These are phyloP conservation scores for Sarcophilus harrisii DNA, from an alignment of 2,797 vertebrate genomes.

Conservation along the genomic window DNA sequence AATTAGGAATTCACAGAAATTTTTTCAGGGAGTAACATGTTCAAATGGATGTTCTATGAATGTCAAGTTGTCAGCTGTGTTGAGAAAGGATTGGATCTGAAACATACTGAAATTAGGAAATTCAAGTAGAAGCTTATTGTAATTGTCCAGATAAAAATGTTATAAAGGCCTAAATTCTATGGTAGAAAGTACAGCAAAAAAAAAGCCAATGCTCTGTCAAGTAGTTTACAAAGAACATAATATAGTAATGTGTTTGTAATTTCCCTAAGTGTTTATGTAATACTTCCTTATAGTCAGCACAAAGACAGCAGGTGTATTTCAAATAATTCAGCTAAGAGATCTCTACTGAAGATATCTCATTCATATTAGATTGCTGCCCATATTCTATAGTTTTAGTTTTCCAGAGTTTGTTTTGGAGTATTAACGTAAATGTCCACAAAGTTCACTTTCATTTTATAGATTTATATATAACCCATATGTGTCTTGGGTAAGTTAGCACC, in stretches of 20 bases:
- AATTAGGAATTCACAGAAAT: neutral
- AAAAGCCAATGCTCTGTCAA: neutral
- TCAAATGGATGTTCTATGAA: neutral
- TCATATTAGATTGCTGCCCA: neutral
- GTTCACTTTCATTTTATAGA: neutral
- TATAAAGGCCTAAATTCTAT: neutral
- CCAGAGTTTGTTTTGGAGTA: neutral
- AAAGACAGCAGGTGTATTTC: neutral
- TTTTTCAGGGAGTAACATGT: neutral
- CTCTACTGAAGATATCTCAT: neutral
- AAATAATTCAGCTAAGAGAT: neutral
- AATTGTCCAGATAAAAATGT: neutral
- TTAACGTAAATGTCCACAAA: neutral
- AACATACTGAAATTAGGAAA: neutral
- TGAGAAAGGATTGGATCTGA: neutral
- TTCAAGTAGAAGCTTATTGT: neutral
- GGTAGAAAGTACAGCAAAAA: neutral
- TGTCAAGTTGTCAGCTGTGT: neutral
- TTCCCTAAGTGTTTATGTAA: neutral
- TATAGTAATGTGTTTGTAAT: neutral
- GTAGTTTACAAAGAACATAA: neutral
- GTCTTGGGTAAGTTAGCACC: neutral
- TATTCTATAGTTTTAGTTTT: neutral
- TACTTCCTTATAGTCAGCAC: neutral
- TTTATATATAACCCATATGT: neutral